Percentiles rank a stretch among this genome's conserved stretches.
These are phyloP conservation scores for Drosophila glabriapex DNA, from an alignment of 2,888 invertebrate genomes.

Conservation along the genomic window DNA sequence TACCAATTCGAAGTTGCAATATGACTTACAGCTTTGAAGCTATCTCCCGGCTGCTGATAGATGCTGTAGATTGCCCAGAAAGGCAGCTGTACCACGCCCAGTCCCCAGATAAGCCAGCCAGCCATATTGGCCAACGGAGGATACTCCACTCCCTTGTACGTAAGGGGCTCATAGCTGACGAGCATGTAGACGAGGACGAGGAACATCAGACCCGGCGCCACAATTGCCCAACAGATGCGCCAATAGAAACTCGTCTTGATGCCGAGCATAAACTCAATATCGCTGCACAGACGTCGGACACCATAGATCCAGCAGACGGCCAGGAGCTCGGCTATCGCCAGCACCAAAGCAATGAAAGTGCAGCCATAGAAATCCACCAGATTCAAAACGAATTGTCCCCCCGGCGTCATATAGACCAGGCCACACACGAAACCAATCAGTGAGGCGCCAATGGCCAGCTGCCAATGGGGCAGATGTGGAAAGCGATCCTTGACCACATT, in stretches of 20 bases:
- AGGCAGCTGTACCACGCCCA: conserved; percentile 86
- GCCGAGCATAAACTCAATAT: conserved; percentile 93
- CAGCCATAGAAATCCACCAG: conserved; percentile 91
- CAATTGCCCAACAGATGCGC: conserved; percentile 92
- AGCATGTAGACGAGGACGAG: conserved; percentile 90
- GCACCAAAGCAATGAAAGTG: conserved; percentile 90
- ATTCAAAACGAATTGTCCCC: conserved; percentile 90
- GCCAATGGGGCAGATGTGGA: conserved; percentile 86
- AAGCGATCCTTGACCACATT: conserved; percentile 86
- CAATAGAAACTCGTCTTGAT: conserved; percentile 89
- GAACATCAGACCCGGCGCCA: conserved; percentile 90
- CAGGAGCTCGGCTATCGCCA: conserved; percentile 89
- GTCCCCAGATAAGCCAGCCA: conserved; percentile 86
- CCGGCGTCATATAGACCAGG: conserved; percentile 89
- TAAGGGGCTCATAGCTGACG: conserved; percentile 87
- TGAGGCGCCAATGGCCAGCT: conserved; percentile 86
- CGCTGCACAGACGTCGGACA: conserved; percentile 89
- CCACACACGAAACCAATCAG: conserved; percentile 87
- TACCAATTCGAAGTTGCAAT: rapidly evolving
- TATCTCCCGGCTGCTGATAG: conserved; percentile 78
- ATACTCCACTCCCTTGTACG: conserved; percentile 88
- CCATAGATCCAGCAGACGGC: conserved; percentile 92
- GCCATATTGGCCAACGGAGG: conserved; percentile 87
- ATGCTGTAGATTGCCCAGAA: conserved; percentile 83
- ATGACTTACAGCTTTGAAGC: conserved; percentile 49